Evolutionary conservation across 2,797 vertebrate genomes (phyloP).

Genomic region (Neopelma chrysocephalum): DNA sequence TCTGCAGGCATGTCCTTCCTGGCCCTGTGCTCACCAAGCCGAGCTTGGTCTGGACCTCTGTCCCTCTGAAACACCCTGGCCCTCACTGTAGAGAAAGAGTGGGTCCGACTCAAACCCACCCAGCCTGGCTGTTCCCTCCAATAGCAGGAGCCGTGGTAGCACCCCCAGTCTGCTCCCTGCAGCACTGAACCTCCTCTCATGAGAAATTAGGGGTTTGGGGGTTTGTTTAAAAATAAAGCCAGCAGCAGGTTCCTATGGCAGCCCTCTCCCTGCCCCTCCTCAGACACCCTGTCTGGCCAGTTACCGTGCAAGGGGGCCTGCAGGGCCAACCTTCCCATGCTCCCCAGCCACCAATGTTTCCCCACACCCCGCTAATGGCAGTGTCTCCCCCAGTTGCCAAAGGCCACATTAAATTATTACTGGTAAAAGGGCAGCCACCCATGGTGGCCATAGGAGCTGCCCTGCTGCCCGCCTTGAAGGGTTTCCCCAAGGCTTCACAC

Average conservation of each 20-base stretch:
- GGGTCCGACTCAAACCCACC: neutral
- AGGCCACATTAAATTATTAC: neutral
- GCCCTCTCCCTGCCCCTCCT: neutral
- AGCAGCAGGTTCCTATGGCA: neutral
- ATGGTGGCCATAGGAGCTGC: neutral
- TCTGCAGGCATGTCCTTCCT: neutral
- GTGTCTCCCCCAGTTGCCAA: neutral
- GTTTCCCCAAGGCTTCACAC: neutral
- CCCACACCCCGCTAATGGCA: neutral
- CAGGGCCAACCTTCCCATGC: accelerated
- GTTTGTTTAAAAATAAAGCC: neutral
- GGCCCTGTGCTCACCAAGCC: neutral
- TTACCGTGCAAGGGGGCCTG: neutral
- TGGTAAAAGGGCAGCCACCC: accelerated
- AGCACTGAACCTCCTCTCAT: neutral
- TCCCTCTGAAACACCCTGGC: neutral
- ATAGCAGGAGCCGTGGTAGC: accelerated
- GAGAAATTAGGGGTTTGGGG: neutral
- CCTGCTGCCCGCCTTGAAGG: accelerated
- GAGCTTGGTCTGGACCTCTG: neutral
- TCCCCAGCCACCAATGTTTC: accelerated
- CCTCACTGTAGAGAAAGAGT: accelerated
- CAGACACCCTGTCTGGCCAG: neutral
- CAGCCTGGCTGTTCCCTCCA: accelerated
- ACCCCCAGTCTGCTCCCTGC: neutral